Base-by-base conservation (phyloP, 1,140 invertebrate species). In the Drosophila nasuta region DNA sequence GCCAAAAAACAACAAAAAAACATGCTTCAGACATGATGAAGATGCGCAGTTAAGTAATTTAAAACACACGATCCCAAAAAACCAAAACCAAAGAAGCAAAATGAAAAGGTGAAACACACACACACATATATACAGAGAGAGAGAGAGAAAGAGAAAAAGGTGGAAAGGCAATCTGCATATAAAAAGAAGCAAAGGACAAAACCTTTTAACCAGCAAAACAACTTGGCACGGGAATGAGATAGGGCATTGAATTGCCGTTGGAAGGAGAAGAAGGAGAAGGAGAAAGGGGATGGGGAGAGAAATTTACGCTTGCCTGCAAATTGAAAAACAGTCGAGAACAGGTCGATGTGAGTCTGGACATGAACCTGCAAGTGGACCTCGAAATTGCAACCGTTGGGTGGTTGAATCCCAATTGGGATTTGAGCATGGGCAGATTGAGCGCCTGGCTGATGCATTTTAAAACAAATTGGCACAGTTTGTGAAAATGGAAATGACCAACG, bases 391-490 rank as follows among this genome's bases (percentile, higher is more conserved):
- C 38, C 3, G 38, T 11, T 15, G 48, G 15, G 46, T 48, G 58
- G 54, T 3, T 41, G 28, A 7, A 15, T 25, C 20, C n/a, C n/a
- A 13, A n/a, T 5, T 35, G 17, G 3, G 1, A 25, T 25, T 25
- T 3, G 3, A 43, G 64, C 5, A 15, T 45, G 66, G 30, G 41
- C 64, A 75, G 81, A 89, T 85, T 89, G 85, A 80, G 60, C 83
- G 67, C 66, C 81, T 56, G 80, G 60, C 59, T 72, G 85, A 80
- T 83, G 83, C 83, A 88, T 89, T 88, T 88, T 88, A 88, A 88
- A 88, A 88, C 83, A 88, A 88, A 88, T 88, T 89, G 83, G 83
- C 83, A 88, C 83, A 88, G 83, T 88, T 88, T 88, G 85, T 87
- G 83, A 77, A 51, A 52, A 25, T 69, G 56, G 75, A 74, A 67